A percentile compares a stretch with the other conserved stretches of the same genome.
These are phyloP conservation scores for Lasioglossum vierecki DNA, from an alignment of 2,888 invertebrate species.

Conservation along the genomic window DNA sequence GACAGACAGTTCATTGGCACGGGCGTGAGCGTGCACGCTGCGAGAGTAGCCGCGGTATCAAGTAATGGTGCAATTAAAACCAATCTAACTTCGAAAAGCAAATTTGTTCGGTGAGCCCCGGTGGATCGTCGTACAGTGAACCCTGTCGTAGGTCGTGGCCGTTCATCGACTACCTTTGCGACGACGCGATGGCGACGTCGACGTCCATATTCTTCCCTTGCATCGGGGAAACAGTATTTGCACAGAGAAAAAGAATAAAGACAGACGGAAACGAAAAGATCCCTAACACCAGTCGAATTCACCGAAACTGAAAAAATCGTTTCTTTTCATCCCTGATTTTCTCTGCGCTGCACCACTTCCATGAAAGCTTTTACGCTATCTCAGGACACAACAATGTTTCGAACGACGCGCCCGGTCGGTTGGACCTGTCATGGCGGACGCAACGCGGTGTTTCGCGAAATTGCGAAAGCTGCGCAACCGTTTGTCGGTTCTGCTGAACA, in stretches of 20 bases:
- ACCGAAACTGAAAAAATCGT: slow-evolving; percentile 38
- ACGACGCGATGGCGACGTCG: not conserved
- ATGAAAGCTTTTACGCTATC: slow-evolving; percentile 33
- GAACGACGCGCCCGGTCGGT: not conserved
- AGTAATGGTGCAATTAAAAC: slow-evolving; percentile 68
- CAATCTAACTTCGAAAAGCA: slow-evolving; percentile 69
- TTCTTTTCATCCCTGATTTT: slow-evolving; percentile 45
- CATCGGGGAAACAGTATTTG: not conserved
- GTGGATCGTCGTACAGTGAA: slow-evolving; percentile 52
- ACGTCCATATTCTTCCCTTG: not conserved
- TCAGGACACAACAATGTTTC: not conserved
- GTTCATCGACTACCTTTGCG: slow-evolving; percentile 37
- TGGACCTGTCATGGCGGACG: not conserved
- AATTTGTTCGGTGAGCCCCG: slow-evolving; percentile 52
- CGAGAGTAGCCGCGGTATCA: slow-evolving; percentile 65
- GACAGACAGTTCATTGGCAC: slow-evolving; percentile 72
- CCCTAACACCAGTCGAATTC: slow-evolving; percentile 23
- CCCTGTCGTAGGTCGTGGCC: slow-evolving; percentile 66
- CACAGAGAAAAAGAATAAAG: not conserved
- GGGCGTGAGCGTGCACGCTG: slow-evolving; percentile 53
- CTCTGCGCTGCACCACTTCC: slow-evolving; percentile 25
- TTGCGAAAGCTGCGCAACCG: not conserved
- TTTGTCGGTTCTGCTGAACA: not conserved
- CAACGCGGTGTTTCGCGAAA: not conserved
- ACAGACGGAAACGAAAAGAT: not conserved